Evolutionary conservation across 1,140 invertebrate genomes (phyloP), one percentile per base, ranked within the genome.

Genomic region (Atta texana): DNA sequence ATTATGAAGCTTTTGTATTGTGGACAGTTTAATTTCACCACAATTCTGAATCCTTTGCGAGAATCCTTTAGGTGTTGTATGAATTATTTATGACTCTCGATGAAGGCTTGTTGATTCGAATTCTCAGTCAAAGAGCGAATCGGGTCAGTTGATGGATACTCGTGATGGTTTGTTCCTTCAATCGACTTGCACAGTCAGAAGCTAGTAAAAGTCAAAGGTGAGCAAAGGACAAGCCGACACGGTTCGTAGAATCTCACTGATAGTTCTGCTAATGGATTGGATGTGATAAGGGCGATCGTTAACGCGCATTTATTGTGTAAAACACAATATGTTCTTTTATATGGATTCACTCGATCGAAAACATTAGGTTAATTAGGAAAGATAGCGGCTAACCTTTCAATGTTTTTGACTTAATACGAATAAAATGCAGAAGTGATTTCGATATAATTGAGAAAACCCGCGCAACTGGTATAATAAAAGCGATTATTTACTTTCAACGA

Each of bases 251-350:
- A 82, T 88, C 86, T 84, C 57, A 31, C 80, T 72, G 75, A 72
- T 44, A n/a, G 51, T 39, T 82, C 61, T 69, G 81, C 75, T 88
- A 89, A 89, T 89, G 84, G 77, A 64, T 82, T 71, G 63, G 39
- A 8, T 76, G 76, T 55, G 72, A 88, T 81, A 88, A 88, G 39
- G 39, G 12, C 18, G 16, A 55, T 86, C 69, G 87, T 89, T 88
- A 89, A 75, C 66, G 76, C 6, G 12, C 14, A 39, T 10, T 49
- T 51, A 39, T 78, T 55, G 61, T 78, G 18, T 55, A 49, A 68
- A 68, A 55, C 63, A 14, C 3, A 14, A n/a, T n/a, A n/a, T n/a
- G 7, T 7, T n/a, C 63, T 80, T 34, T 69, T 55, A 18, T 14
- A 31, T 8, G 34, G n/a, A 44, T 44, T 61, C 14, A 5, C 3